Percentiles rank a stretch among this genome's conserved stretches.
Evolutionary conservation across 1,140 invertebrate genomes (phyloP).

Genomic region (Caenorhabditis inopinata): DNA sequence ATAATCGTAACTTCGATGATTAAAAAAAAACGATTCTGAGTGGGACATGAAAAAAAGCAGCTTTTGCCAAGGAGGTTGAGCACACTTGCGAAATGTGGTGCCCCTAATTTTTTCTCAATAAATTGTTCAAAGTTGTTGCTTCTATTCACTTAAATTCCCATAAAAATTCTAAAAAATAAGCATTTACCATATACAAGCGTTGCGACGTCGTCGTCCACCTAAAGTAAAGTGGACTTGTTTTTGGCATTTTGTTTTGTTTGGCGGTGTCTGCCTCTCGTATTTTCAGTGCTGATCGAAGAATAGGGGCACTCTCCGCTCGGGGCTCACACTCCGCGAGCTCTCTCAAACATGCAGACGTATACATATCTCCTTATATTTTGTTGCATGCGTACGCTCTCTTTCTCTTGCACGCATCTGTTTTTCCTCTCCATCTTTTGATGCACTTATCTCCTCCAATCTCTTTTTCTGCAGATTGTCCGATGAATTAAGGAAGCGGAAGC

Average conservation of each 20-base stretch:
- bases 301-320: neutral
- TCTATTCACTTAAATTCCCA: too few species aligned
- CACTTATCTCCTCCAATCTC: neutral
- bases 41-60: too few species aligned
- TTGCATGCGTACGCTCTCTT: neutral
- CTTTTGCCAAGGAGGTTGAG: too few species aligned
- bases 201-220: neutral
- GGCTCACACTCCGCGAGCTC: neutral
- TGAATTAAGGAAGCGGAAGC: neutral
- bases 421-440: neutral
- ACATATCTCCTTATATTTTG: conserved; percentile 29
- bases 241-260: neutral
- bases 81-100: too few species aligned
- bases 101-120: too few species aligned
- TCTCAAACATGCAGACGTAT: neutral
- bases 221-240: neutral
- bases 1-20: too few species aligned
- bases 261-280: neutral
- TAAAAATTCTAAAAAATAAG: too few species aligned
- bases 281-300: neutral
- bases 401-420: neutral
- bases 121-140: too few species aligned
- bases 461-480: neutral
- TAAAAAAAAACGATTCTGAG: too few species aligned
- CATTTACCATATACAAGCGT: too few species aligned